Percentiles rank a stretch among this genome's conserved stretches.
These are phyloP conservation scores for Aphaenogaster floridana DNA, from an alignment of 1,140 invertebrate species.

Conservation along the genomic window DNA sequence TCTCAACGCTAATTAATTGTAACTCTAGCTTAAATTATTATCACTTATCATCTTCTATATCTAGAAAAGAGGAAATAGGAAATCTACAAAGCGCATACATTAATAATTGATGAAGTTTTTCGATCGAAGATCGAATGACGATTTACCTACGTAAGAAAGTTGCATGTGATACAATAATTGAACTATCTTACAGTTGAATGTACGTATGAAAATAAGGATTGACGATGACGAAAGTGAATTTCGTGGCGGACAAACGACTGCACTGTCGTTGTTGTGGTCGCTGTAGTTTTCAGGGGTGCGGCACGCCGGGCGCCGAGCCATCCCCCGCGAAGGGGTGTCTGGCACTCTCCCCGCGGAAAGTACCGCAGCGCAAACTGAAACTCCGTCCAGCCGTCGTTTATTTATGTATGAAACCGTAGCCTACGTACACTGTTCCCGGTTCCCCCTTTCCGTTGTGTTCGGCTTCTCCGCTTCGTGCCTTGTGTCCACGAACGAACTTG, in stretches of 20 bases:
- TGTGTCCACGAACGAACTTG: conserved; percentile 74
- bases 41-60: not conserved
- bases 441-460: conserved; percentile 17
- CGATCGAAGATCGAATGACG: not conserved
- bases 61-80: not conserved
- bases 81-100: not conserved
- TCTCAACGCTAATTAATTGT: not conserved
- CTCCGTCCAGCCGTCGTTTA: conserved; percentile 70
- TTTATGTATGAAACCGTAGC: conserved; percentile 78
- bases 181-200: not conserved
- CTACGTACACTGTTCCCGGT: conserved; percentile 19
- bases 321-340: conserved; percentile 40
- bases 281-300: conserved; percentile 52
- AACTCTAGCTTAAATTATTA: not conserved
- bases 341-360: conserved; percentile 61
- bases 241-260: conserved; percentile 19
- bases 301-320: conserved; percentile 33
- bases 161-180: not conserved
- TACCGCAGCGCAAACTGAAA: conserved; percentile 73
- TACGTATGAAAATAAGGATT: not conserved
- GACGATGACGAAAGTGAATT: conserved; percentile 44
- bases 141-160: not conserved
- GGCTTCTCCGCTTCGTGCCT: conserved; percentile 30
- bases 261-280: not conserved
- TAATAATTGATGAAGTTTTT: not conserved